phyloP scores from a whole-genome alignment of 2,888 invertebrate genomes.

The Holacanthella duospinosa region DNA sequence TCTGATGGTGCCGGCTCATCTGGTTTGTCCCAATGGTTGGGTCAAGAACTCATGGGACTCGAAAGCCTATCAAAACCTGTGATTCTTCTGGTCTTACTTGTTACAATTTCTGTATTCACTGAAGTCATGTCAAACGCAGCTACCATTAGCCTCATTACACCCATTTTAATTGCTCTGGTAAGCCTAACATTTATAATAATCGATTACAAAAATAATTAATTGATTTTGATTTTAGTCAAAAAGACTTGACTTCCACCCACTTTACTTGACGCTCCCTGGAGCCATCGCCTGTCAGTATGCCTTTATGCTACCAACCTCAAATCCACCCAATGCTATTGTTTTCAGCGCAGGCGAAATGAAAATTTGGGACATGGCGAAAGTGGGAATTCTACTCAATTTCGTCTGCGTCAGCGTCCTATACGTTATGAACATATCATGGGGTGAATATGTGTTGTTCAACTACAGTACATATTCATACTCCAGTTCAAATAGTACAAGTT shows the following conservation, averaged over 20 bases:
- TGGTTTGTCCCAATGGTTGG: conserved; percentile 64
- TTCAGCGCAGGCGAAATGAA: neutral
- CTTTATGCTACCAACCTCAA: conserved; percentile 86
- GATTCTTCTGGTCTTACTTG: conserved; percentile 63
- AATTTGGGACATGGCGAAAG: neutral
- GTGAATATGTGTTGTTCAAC: neutral
- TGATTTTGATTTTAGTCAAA: conserved; percentile 49
- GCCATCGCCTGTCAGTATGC: conserved; percentile 81
- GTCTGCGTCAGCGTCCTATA: neutral
- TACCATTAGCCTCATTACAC: conserved; percentile 75
- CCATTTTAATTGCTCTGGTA: conserved; percentile 70
- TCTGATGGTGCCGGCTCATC: conserved; percentile 74
- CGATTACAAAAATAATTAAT: neutral
- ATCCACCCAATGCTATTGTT: conserved; percentile 54
- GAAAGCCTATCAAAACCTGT: conserved; percentile 52
- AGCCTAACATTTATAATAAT: conserved; percentile 35
- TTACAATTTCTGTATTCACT: conserved; percentile 68
- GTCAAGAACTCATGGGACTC: conserved; percentile 57
- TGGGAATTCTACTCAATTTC: neutral
- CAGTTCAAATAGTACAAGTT: neutral
- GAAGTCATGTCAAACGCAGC: conserved; percentile 87
- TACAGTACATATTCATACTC: neutral
- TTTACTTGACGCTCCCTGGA: conserved; percentile 80
- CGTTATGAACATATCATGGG: neutral
- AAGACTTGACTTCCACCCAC: conserved; percentile 63